Evolutionary conservation across 2,113 vertebrate genomes (phyloP).

Genomic region (Mohoua ochrocephala): DNA sequence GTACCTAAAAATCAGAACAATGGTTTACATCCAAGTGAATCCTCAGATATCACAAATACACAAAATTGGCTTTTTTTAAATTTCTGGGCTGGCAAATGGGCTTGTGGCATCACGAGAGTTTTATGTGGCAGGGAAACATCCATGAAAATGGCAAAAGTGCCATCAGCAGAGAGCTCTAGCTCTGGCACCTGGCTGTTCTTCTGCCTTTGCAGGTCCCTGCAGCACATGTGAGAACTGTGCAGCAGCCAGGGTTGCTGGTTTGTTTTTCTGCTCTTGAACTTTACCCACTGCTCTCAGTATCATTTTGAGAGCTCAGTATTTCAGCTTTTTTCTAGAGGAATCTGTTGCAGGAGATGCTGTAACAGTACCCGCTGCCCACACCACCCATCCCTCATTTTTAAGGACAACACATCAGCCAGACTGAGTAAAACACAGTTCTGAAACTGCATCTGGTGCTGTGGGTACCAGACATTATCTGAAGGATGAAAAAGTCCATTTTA

Average conservation of each 20-base stretch:
- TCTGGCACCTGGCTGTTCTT: neutral
- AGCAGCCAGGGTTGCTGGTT: neutral
- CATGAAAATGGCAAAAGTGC: neutral
- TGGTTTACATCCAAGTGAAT: fast-evolving
- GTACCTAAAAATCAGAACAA: neutral
- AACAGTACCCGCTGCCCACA: neutral
- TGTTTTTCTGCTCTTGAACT: neutral
- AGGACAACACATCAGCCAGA: neutral
- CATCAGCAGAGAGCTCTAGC: neutral
- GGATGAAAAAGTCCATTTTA: constrained; percentile 35
- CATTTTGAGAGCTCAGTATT: neutral
- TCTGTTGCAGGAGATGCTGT: neutral
- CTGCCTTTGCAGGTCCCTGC: neutral
- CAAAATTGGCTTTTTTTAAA: neutral
- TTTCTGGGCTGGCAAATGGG: neutral
- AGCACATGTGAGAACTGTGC: neutral
- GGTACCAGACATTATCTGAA: neutral
- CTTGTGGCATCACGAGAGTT: neutral
- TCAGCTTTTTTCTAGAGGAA: neutral
- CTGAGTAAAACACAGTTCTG: neutral
- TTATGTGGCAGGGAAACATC: neutral
- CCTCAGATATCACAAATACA: neutral
- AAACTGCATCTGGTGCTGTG: neutral
- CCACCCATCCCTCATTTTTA: neutral
- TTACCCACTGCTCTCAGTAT: neutral